Evolutionary conservation across 2,888 invertebrate species (phyloP).

Genomic region (Limnephilus marmoratus): DNA sequence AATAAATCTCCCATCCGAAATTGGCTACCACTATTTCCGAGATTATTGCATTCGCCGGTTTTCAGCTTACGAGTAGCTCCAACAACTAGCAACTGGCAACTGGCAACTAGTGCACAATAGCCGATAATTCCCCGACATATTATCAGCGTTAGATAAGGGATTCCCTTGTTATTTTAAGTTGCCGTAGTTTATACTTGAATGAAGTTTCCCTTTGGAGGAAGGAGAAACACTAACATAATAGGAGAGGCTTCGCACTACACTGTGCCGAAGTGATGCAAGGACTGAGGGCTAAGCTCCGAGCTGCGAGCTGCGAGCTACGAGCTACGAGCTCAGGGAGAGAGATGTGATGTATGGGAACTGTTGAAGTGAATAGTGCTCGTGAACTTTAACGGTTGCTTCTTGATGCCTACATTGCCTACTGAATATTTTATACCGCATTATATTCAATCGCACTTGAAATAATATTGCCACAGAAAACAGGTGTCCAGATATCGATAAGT

Average conservation of each 20-base stretch:
- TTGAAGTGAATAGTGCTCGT: slow-evolving; percentile 3
- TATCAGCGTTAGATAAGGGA: slow-evolving; percentile 64
- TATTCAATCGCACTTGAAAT: background rate
- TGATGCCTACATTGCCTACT: slow-evolving; percentile 5
- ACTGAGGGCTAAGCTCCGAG: background rate
- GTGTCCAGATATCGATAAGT: background rate
- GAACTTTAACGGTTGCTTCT: slow-evolving; percentile 32
- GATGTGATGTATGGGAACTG: slow-evolving; percentile 6
- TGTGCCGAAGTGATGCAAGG: slow-evolving; percentile 40
- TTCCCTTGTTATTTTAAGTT: slow-evolving; percentile 65
- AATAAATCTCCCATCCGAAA: slow-evolving; percentile 63
- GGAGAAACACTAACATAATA: slow-evolving; percentile 20
- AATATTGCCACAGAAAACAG: background rate
- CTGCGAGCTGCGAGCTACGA: background rate
- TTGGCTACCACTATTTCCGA: slow-evolving; percentile 58
- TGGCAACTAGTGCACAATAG: slow-evolving; percentile 57
- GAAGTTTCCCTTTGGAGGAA: slow-evolving; percentile 49
- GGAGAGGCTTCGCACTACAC: slow-evolving; percentile 44
- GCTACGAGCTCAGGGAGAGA: background rate
- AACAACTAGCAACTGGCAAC: slow-evolving; percentile 53
- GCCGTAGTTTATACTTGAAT: slow-evolving; percentile 62
- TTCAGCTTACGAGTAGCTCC: slow-evolving; percentile 58
- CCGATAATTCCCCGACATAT: slow-evolving; percentile 65
- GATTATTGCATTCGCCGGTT: slow-evolving; percentile 57
- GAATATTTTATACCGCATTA: slow-evolving; percentile 32